Percentiles rank a stretch among this genome's conserved stretches.
Evolutionary conservation across 2,797 vertebrate genomes (phyloP).

Genomic region (Rallus crepitans): DNA sequence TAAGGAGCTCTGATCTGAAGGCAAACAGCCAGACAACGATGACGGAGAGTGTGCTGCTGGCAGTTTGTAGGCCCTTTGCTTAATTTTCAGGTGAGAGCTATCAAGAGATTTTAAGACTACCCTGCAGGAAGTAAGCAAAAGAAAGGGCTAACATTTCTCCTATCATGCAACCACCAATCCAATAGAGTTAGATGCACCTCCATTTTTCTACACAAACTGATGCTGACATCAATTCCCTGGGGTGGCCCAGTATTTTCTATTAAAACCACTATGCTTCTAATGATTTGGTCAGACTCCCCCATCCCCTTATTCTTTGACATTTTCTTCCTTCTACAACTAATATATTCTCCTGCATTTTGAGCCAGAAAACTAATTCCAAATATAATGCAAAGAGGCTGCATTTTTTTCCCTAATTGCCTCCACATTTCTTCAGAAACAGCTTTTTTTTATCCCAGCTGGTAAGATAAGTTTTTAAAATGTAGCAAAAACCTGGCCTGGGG

Average conservation of each 20-base stretch:
- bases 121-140: neutral
- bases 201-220: neutral
- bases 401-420: neutral
- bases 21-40: neutral
- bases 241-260: neutral
- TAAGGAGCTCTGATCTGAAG: neutral
- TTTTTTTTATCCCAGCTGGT: neutral
- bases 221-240: neutral
- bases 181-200: neutral
- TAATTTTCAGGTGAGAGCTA: neutral
- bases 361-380: neutral
- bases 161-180: neutral
- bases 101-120: neutral
- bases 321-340: neutral
- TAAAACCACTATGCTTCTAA: neutral
- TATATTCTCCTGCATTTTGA: neutral
- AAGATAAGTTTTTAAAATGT: neutral
- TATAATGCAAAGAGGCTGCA: neutral
- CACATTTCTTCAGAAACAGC: neutral
- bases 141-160: neutral
- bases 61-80: neutral
- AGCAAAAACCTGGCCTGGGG: neutral
- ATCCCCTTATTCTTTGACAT: neutral
- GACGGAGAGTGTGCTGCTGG: neutral
- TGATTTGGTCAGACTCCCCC: neutral